A percentile compares a stretch with the other conserved stretches of the same genome.
These are phyloP conservation scores for Rhinogobius similis DNA, from an alignment of 2,113 vertebrate genomes.

Conservation along the genomic window DNA sequence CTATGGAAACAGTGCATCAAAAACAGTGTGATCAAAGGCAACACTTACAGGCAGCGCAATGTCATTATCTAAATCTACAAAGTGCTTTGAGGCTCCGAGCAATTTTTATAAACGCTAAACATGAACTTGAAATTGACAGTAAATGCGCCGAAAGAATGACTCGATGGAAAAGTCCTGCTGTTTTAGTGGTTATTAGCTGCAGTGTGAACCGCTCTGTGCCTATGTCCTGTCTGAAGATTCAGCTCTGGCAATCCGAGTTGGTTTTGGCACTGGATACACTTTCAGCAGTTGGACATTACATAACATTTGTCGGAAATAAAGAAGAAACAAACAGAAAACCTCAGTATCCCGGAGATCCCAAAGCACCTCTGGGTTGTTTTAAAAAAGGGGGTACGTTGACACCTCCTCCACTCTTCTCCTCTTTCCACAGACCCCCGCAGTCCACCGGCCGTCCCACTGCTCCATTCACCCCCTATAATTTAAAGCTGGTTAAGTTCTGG, in stretches of 20 bases:
- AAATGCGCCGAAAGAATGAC: slow-evolving; percentile 21
- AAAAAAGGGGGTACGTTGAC: slow-evolving; percentile 16
- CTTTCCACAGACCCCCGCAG: slow-evolving; percentile 24
- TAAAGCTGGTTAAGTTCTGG: not conserved
- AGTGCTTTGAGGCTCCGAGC: not conserved
- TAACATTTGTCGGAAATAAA: slow-evolving; percentile 48
- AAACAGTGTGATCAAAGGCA: slow-evolving; percentile 19
- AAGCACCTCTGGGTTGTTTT: slow-evolving; percentile 61
- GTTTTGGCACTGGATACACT: slow-evolving; percentile 57
- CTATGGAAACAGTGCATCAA: slow-evolving; percentile 23
- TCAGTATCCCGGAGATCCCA: slow-evolving; percentile 68
- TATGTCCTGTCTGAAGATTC: slow-evolving; percentile 43
- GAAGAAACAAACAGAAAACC: slow-evolving; percentile 52
- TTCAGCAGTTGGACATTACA: slow-evolving; percentile 57
- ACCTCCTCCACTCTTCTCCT: slow-evolving; percentile 25
- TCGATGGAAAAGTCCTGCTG: slow-evolving; percentile 53
- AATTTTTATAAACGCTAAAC: slow-evolving; percentile 12
- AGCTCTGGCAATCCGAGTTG: slow-evolving; percentile 28
- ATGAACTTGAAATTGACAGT: slow-evolving; percentile 19
- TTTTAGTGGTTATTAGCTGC: slow-evolving; percentile 28
- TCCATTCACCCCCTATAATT: slow-evolving; percentile 8
- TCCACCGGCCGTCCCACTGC: not conserved
- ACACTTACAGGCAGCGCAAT: slow-evolving; percentile 20
- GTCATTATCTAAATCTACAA: slow-evolving; percentile 17
- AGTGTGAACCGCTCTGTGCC: slow-evolving; percentile 4